These are phyloP conservation scores for Ovis aries DNA, from an alignment of 2,113 vertebrate species.

Conservation along the genomic window DNA sequence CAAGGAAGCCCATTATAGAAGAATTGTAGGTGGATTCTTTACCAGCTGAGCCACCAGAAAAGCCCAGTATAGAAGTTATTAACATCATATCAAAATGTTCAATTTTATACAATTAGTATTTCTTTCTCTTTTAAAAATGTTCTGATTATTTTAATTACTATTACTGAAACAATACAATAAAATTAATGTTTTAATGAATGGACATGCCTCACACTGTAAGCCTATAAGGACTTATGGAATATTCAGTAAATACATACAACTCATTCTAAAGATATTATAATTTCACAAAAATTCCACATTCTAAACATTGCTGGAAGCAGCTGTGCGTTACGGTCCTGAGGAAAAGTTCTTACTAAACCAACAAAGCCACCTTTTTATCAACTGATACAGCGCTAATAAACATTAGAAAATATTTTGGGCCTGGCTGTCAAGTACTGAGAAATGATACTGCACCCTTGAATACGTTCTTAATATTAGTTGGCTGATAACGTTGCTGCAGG, in stretches of 20 bases:
- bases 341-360: slow-evolving; percentile 62
- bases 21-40: background rate
- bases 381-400: slow-evolving; percentile 68
- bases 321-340: background rate
- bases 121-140: slow-evolving; percentile 50
- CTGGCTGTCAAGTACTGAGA: slow-evolving; percentile 62
- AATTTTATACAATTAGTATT: slow-evolving; percentile 65
- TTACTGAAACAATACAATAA: background rate
- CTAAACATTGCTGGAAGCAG: slow-evolving; percentile 23
- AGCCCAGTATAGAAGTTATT: background rate
- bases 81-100: slow-evolving; percentile 12
- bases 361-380: slow-evolving; percentile 63
- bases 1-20: background rate
- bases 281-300: slow-evolving; percentile 32
- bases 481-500: slow-evolving; percentile 63
- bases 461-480: slow-evolving; percentile 59
- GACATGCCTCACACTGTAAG: background rate
- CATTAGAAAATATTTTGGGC: slow-evolving; percentile 60
- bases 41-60: background rate
- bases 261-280: slow-evolving; percentile 59
- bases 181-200: slow-evolving; percentile 11
- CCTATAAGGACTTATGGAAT: slow-evolving; percentile 34
- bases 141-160: slow-evolving; percentile 56
- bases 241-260: slow-evolving; percentile 61
- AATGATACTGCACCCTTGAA: slow-evolving; percentile 57